Evolutionary conservation across 2,113 vertebrate species (phyloP).

Genomic region (Limnothrissa miodon): DNA sequence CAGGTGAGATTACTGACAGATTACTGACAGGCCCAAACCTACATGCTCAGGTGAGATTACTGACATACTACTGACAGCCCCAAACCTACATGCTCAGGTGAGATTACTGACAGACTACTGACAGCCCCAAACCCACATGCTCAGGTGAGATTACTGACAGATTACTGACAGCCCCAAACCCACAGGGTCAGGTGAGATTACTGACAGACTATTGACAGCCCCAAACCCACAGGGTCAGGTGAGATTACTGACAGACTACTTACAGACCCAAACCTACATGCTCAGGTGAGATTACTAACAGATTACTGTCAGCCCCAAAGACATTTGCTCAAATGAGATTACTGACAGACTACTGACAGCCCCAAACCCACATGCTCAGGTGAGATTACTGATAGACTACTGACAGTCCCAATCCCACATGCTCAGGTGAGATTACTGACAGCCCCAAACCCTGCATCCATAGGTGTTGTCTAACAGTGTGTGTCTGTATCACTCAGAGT

Average conservation of each 20-base stretch:
- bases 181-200: too few relatives aligned
- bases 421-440: background rate
- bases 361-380: constrained; percentile 55
- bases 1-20: constrained; percentile 43
- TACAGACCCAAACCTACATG: constrained; percentile 27
- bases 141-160: too few relatives aligned
- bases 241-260: constrained; percentile 27
- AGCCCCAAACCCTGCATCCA: background rate
- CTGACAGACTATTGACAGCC: constrained; percentile 47
- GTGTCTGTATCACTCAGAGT: constrained; percentile 53
- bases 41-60: background rate
- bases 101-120: too few relatives aligned
- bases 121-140: constrained; percentile 26
- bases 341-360: constrained; percentile 44
- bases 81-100: background rate
- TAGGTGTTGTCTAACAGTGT: background rate
- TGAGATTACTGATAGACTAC: too few relatives aligned
- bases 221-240: background rate
- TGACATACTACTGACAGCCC: background rate
- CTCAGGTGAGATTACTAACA: background rate
- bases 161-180: background rate
- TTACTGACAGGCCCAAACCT: constrained; percentile 43
- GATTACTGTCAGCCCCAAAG: too few relatives aligned
- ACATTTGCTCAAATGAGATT: constrained; percentile 18
- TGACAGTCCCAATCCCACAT: constrained; percentile 47